Percentiles rank a stretch among this genome's conserved stretches.
These are phyloP conservation scores for Myiothlypis coronata DNA, from an alignment of 2,797 vertebrate species.

Conservation along the genomic window DNA sequence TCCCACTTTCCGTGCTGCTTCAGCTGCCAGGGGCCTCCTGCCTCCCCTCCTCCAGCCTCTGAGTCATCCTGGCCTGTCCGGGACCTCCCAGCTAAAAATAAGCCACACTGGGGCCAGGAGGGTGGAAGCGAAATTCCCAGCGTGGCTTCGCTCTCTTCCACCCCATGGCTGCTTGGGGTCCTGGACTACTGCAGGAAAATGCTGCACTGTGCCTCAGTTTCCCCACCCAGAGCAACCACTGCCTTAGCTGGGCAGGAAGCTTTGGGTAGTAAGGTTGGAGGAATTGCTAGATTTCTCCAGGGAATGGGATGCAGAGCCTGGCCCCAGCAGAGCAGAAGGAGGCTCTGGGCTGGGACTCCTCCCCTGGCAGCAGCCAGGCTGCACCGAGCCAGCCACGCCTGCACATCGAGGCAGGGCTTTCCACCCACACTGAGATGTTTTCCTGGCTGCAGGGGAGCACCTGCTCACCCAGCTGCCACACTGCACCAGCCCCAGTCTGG, in stretches of 20 bases:
- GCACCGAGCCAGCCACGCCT: background rate
- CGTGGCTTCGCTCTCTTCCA: background rate
- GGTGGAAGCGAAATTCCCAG: conserved; percentile 33
- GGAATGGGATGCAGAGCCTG: background rate
- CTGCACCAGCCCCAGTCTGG: background rate
- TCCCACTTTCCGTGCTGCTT: background rate
- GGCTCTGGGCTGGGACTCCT: background rate
- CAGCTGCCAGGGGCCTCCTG: background rate
- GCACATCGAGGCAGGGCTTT: background rate
- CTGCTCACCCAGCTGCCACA: background rate
- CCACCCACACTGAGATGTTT: background rate
- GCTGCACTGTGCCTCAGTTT: background rate
- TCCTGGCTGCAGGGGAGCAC: background rate
- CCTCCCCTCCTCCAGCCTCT: conserved; percentile 58
- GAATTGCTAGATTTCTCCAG: background rate
- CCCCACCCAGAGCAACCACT: background rate
- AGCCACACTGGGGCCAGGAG: background rate
- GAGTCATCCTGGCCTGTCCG: background rate
- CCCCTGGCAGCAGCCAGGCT: background rate
- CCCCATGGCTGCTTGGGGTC: background rate
- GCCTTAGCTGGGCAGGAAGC: background rate
- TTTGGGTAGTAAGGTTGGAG: background rate
- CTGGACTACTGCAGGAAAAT: background rate
- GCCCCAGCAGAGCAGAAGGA: background rate
- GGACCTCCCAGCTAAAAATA: conserved; percentile 68